Evolutionary conservation across 2,888 invertebrate species (phyloP).

Genomic region (Drosophila yooni): DNA sequence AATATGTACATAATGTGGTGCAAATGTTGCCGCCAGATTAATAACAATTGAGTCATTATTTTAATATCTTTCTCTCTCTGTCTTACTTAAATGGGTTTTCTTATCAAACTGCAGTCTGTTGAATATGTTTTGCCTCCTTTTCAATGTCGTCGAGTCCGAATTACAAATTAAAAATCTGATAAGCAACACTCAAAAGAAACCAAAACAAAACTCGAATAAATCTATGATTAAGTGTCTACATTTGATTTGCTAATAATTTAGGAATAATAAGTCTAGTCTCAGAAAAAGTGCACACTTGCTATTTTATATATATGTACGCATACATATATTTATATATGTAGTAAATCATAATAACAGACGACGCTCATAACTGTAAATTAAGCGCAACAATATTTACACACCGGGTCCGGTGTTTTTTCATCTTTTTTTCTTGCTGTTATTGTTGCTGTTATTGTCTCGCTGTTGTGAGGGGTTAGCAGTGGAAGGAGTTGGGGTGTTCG

Average conservation of each 20-base stretch:
- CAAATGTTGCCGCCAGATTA: neutral
- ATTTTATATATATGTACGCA: constrained; percentile 29
- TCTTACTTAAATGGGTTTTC: constrained; percentile 8
- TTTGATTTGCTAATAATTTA: constrained; percentile 5
- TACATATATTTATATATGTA: constrained; percentile 13
- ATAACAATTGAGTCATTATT: constrained; percentile 15
- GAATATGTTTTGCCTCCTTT: constrained; percentile 31
- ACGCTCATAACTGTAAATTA: constrained; percentile 73
- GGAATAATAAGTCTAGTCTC: constrained; percentile 25
- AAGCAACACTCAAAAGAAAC: constrained; percentile 38
- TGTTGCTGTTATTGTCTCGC: constrained; percentile 21
- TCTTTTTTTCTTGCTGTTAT: neutral
- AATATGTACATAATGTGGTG: neutral
- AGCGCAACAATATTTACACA: constrained; percentile 69
- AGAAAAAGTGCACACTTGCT: constrained; percentile 71
- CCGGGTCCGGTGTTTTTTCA: constrained; percentile 41
- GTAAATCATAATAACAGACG: constrained; percentile 17
- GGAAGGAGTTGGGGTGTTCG: neutral
- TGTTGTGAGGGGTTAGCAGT: neutral
- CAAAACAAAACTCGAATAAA: constrained; percentile 45
- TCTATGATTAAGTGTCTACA: constrained; percentile 37
- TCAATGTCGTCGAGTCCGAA: constrained; percentile 64
- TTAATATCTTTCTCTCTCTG: neutral
- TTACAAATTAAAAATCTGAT: constrained; percentile 56
- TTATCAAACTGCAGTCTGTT: constrained; percentile 35